Conservation (phyloP, 1,140 invertebrate species). For the Drosophila nasuta region DNA sequence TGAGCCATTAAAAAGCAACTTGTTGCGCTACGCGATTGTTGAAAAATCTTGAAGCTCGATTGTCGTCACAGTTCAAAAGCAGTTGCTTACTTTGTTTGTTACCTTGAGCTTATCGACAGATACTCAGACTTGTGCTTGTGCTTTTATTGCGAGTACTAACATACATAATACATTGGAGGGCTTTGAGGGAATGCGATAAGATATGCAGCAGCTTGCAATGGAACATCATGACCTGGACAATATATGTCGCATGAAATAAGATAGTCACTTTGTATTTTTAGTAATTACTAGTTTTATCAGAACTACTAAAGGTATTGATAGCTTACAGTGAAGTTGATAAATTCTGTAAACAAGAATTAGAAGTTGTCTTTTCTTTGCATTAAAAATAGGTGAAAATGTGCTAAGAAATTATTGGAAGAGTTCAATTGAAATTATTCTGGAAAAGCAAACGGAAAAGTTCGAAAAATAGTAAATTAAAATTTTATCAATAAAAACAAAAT, state of each 20-base stretch:
- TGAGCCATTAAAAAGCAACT: slow-evolving; percentile 30
- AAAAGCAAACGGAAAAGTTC: too few relatives aligned
- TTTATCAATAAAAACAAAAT: too few relatives aligned
- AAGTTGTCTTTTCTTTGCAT: too few relatives aligned
- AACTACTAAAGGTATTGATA: neutral
- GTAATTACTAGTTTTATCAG: neutral
- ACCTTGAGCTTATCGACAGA: slow-evolving; percentile 30
- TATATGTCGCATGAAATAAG: neutral
- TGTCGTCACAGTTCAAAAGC: slow-evolving; percentile 15
- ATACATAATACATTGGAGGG: neutral
- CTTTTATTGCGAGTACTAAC: too few relatives aligned
- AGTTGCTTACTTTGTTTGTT: slow-evolving; percentile 27
- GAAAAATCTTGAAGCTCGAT: slow-evolving; percentile 19
- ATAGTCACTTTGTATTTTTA: slow-evolving; percentile 1
- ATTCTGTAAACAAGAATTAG: too few relatives aligned
- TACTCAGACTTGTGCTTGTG: neutral
- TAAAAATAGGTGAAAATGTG: too few relatives aligned
- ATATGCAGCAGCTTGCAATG: slow-evolving; percentile 10
- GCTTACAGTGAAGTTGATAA: neutral
- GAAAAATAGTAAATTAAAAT: too few relatives aligned
- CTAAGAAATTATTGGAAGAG: too few relatives aligned
- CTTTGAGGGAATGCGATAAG: slow-evolving; percentile 22
- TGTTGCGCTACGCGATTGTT: slow-evolving; percentile 14
- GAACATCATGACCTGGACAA: slow-evolving; percentile 16
- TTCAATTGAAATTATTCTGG: too few relatives aligned